Conservation (phyloP, 1,140 invertebrate genomes). For the Helicoverpa zea region DNA sequence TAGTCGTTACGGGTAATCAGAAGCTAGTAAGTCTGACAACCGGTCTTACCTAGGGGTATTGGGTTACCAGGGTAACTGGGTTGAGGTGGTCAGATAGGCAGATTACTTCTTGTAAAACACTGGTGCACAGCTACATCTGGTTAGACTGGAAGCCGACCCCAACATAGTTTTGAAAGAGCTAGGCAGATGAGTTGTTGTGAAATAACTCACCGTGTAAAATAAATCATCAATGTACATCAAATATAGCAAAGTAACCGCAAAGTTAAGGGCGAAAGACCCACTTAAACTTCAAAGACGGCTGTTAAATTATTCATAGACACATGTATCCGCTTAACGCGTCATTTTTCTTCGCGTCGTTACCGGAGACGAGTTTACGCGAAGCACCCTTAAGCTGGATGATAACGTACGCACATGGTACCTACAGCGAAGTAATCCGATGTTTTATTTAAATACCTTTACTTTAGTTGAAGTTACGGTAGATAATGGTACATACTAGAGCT, state of each 20-base stretch:
- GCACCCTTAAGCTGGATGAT: slow-evolving; percentile 43
- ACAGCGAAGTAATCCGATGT: slow-evolving; percentile 11
- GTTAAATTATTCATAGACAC: slow-evolving; percentile 50
- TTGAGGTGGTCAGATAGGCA: too few species aligned
- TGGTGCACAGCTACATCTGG: too few species aligned
- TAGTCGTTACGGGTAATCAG: too few species aligned
- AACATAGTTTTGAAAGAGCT: too few species aligned
- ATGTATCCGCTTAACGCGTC: slow-evolving; percentile 49
- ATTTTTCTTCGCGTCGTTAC: slow-evolving; percentile 43
- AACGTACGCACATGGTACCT: slow-evolving; percentile 22
- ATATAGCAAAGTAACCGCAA: not conserved
- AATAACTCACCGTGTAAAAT: too few species aligned
- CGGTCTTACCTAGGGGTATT: too few species aligned
- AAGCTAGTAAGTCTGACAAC: too few species aligned
- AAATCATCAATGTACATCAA: not conserved
- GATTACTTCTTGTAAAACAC: too few species aligned
- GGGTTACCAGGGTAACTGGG: too few species aligned
- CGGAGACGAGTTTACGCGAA: slow-evolving; percentile 22
- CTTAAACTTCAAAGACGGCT: slow-evolving; percentile 33
- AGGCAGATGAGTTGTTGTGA: too few species aligned
- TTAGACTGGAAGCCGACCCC: too few species aligned
- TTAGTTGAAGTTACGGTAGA: slow-evolving; percentile 19
- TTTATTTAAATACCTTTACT: slow-evolving; percentile 51
- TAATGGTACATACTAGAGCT: too few species aligned
- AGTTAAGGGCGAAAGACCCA: slow-evolving; percentile 22